Percentiles rank a stretch among this genome's conserved stretches.
Evolutionary conservation across 2,888 invertebrate genomes (phyloP).

Genomic region (Andrena minutula): DNA sequence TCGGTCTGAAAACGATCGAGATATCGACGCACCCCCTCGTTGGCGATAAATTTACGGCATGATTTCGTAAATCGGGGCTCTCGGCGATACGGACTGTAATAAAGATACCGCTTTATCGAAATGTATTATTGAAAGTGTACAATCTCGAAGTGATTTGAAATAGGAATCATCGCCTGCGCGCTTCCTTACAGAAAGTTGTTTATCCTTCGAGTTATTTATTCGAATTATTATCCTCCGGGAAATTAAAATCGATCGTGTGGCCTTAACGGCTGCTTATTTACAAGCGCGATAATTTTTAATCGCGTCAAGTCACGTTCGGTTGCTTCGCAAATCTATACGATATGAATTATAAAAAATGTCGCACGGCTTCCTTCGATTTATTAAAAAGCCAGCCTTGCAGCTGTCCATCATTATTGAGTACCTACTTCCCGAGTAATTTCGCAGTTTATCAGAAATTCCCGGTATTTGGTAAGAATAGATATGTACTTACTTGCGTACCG

Average conservation of each 20-base stretch:
- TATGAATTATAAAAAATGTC: not conserved
- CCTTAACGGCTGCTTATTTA: not conserved
- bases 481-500: not conserved
- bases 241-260: not conserved
- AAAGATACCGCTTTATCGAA: constrained; percentile 15
- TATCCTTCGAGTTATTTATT: constrained; percentile 1
- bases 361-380: not conserved
- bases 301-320: not conserved
- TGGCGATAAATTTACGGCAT: not conserved
- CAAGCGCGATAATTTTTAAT: not conserved
- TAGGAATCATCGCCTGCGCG: not conserved
- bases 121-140: not conserved
- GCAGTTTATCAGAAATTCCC: constrained; percentile 6
- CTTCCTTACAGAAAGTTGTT: not conserved
- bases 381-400: not conserved
- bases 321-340: not conserved
- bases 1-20: not conserved
- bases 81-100: not conserved
- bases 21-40: not conserved
- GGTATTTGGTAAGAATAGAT: not conserved
- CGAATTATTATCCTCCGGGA: not conserved
- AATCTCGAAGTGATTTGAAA: not conserved
- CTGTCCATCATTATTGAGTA: not conserved
- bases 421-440: not conserved
- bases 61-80: not conserved